Conservation (phyloP, 2,797 vertebrate species). For the Acomys russatus region DNA sequence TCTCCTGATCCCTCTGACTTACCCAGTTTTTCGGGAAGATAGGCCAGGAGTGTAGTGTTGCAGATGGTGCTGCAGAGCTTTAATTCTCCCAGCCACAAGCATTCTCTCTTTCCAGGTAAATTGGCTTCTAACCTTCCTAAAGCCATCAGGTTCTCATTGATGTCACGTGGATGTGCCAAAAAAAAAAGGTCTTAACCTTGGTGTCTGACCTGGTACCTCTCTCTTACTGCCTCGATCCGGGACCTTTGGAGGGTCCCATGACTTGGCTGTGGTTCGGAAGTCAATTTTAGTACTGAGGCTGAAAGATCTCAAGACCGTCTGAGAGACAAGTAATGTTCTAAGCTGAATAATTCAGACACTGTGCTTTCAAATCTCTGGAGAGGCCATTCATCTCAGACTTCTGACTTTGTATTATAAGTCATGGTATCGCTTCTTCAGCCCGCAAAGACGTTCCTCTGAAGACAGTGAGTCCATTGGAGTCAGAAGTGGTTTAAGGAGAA, state of each 20-base stretch:
- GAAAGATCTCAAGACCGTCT: constrained; percentile 54
- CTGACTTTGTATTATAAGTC: constrained; percentile 70
- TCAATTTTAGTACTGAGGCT: constrained; percentile 70
- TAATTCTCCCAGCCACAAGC: not conserved
- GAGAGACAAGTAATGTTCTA: constrained; percentile 77
- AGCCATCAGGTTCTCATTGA: not conserved
- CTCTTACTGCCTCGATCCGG: not conserved
- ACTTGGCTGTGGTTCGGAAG: constrained; percentile 44
- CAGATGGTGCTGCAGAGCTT: not conserved
- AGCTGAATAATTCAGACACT: constrained; percentile 80
- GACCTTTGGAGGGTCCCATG: constrained; percentile 37
- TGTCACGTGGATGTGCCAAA: not conserved
- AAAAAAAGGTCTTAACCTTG: not conserved
- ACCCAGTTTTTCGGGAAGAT: constrained; percentile 39
- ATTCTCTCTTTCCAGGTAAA: constrained; percentile 8
- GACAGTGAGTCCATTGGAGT: constrained; percentile 29
- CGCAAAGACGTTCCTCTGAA: constrained; percentile 44
- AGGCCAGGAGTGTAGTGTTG: not conserved
- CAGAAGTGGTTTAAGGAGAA: not conserved
- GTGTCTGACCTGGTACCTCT: constrained; percentile 17
- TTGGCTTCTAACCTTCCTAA: constrained; percentile 49
- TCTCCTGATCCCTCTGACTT: constrained; percentile 5
- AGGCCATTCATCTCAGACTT: constrained; percentile 67
- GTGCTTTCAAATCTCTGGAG: constrained; percentile 78
- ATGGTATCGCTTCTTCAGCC: constrained; percentile 31